Evolutionary conservation across 2,113 vertebrate species (phyloP), one percentile per base, ranked within the genome.

Genomic region (Oryzias celebensis): DNA sequence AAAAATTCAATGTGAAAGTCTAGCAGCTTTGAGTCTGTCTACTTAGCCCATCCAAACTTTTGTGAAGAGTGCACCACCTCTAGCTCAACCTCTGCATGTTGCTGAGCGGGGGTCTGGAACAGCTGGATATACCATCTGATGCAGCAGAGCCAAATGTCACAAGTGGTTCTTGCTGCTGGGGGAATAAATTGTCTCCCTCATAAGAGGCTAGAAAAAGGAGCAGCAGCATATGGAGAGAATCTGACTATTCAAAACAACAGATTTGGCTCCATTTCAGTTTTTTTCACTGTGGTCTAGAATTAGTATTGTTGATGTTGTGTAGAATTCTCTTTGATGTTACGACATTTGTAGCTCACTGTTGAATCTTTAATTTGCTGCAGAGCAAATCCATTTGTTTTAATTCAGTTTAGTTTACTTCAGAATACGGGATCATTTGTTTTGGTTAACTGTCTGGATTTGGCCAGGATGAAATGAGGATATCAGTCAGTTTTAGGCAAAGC

Each of bases 141-240:
- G 73, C 75, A 76, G 58, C 62, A 65, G 79, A 79, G 73, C 83
- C 86, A 89, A 87, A 87, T 88, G 89, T 91, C 88, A 86, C 80
- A 82, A 86, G 80, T 75, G 55, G 79, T 82, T 73, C 77, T 71
- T 86, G 85, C 75, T 88, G 81, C 65, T 73, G 67, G 75, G 58
- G 66, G 78, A 87, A 88, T 90, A 86, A 88, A 89, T 89, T 90
- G 85, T 71, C 85, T 88, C 60, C 77, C 65, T 78, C 66, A 81
- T 85, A 80, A 83, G 68, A 75, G 83, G 67, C 31, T 47, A 69
- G 57, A 64, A 60, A 82, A 81, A 83, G 81, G 73, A 78, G 80
- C 80, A 7, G 44, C 62, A 71, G 55, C 86, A 90, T 89, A 83
- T 82, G 80, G 71, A 47, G 58, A 42, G 64, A 74, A 68, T 84